Conservation (phyloP, 2,797 vertebrate species). For the Myiothlypis chrysogaster region DNA sequence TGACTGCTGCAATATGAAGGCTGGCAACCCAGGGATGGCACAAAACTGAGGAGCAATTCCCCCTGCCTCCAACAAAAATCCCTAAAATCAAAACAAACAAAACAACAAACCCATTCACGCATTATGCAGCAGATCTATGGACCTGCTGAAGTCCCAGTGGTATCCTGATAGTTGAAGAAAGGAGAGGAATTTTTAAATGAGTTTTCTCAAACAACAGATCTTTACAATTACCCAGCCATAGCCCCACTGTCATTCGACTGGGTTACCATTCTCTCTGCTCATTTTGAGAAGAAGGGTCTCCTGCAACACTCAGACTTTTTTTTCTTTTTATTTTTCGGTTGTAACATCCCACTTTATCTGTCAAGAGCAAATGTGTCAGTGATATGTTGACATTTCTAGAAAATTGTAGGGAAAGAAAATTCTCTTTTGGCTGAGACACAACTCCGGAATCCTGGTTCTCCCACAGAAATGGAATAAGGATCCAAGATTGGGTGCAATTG, state of each 20-base stretch:
- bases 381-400: background rate
- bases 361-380: background rate
- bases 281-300: background rate
- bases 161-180: constrained; percentile 20
- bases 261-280: background rate
- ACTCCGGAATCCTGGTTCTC: background rate
- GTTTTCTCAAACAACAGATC: constrained; percentile 25
- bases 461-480: background rate
- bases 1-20: rapidly evolving
- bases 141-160: background rate
- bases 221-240: background rate
- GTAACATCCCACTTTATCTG: background rate
- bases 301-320: background rate
- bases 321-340: background rate
- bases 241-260: background rate
- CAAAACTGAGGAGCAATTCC: background rate
- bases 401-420: background rate
- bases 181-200: background rate
- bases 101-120: background rate
- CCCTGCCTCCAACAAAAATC: background rate
- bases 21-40: background rate
- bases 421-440: background rate
- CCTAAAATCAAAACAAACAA: background rate
- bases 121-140: background rate
- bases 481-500: background rate